Percentiles rank a stretch among this genome's conserved stretches.
Evolutionary conservation across 2,888 invertebrate species (phyloP).

Genomic region (Hypomecis atomaria): DNA sequence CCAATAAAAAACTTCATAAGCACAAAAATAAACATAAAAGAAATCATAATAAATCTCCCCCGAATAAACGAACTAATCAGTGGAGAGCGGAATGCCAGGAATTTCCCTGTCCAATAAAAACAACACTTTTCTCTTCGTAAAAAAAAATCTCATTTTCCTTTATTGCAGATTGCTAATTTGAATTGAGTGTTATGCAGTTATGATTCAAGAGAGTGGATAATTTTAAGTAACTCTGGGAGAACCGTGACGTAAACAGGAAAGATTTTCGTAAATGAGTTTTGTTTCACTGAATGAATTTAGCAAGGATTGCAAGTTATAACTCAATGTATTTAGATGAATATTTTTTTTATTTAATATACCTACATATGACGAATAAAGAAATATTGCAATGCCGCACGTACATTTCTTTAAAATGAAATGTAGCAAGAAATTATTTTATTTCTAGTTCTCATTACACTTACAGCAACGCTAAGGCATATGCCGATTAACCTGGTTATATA

Average conservation of each 20-base stretch:
- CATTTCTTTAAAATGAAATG: too few relatives aligned
- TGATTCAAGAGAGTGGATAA: slow-evolving; percentile 81
- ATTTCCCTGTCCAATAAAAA: slow-evolving; percentile 77
- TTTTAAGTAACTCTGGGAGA: slow-evolving; percentile 68
- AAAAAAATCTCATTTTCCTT: slow-evolving; percentile 81
- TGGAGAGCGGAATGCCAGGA: slow-evolving; percentile 58
- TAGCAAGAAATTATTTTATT: too few relatives aligned
- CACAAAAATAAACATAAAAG: slow-evolving; percentile 65
- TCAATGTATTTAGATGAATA: too few relatives aligned
- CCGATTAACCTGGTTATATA: too few relatives aligned
- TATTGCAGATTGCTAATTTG: slow-evolving; percentile 82
- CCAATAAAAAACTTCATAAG: slow-evolving; percentile 57
- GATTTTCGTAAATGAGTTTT: slow-evolving; percentile 5
- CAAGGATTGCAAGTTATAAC: not conserved
- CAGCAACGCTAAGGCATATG: too few relatives aligned
- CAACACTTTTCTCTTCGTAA: slow-evolving; percentile 78
- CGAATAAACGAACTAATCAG: slow-evolving; percentile 81
- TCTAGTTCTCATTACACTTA: too few relatives aligned
- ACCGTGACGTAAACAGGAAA: slow-evolving; percentile 21
- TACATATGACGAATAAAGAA: too few relatives aligned
- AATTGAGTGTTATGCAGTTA: slow-evolving; percentile 84
- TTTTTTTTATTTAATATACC: too few relatives aligned
- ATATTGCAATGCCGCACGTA: too few relatives aligned
- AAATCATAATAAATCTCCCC: slow-evolving; percentile 78
- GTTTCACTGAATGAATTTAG: not conserved